phyloP scores from a whole-genome alignment of 2,888 invertebrate species.

The Cheilosia impressa region DNA sequence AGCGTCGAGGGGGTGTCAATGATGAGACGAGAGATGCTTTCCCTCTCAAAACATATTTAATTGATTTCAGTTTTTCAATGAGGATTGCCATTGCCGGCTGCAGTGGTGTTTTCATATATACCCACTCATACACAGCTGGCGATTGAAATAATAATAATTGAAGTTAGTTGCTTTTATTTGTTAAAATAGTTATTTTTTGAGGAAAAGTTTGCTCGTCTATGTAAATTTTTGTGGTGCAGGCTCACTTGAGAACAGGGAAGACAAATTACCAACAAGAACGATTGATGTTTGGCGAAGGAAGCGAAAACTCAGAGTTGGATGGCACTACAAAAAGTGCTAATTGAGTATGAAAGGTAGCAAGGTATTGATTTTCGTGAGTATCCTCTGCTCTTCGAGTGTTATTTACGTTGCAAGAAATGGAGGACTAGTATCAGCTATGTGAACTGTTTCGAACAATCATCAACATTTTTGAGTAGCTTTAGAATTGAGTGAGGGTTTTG shows the following conservation, averaged over 20 bases:
- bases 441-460: too few species aligned
- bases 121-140: slow-evolving; percentile 10
- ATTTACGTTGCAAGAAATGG: too few species aligned
- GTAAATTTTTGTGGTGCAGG: slow-evolving; percentile 38
- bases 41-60: slow-evolving; percentile 68
- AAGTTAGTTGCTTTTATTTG: slow-evolving; percentile 58
- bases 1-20: slow-evolving; percentile 7
- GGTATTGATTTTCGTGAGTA: not conserved
- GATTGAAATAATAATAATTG: slow-evolving; percentile 47
- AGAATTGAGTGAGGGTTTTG: too few species aligned
- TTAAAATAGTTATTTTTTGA: slow-evolving; percentile 21
- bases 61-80: slow-evolving; percentile 69
- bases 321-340: slow-evolving; percentile 25
- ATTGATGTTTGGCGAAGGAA: slow-evolving; percentile 31
- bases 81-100: slow-evolving; percentile 28
- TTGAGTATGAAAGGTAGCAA: slow-evolving; percentile 22
- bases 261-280: slow-evolving; percentile 22
- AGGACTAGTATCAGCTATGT: too few species aligned
- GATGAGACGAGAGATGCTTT: slow-evolving; percentile 51
- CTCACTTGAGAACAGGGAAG: slow-evolving; percentile 21
- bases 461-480: too few species aligned
- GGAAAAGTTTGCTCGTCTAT: slow-evolving; percentile 5
- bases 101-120: slow-evolving; percentile 5
- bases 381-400: not conserved
- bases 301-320: slow-evolving; percentile 20